Conservation (phyloP, 2,888 invertebrate genomes). For the Nomada ruficornis region DNA sequence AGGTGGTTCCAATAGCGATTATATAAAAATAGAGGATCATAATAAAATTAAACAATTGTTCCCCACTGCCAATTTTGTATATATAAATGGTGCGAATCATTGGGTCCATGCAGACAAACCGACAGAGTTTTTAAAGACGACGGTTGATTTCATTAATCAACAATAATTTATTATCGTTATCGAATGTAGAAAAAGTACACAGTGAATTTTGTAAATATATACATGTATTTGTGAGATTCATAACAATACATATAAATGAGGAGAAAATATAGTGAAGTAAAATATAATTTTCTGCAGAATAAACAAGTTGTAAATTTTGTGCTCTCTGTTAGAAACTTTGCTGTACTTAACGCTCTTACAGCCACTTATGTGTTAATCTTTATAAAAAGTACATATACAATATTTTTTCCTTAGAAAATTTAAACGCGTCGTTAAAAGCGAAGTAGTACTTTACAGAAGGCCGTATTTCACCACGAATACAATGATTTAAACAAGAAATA, state of each 20-base stretch:
- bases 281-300: constrained; percentile 48
- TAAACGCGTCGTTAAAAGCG: constrained; percentile 41
- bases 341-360: constrained; percentile 30
- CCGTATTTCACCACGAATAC: constrained; percentile 35
- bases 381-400: constrained; percentile 34
- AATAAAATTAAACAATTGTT: constrained; percentile 89
- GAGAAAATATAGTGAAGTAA: constrained; percentile 52
- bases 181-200: constrained; percentile 40
- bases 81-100: constrained; percentile 94
- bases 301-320: constrained; percentile 48
- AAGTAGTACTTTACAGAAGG: constrained; percentile 40
- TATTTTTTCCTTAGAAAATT: constrained; percentile 21
- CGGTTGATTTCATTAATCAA: constrained; percentile 87
- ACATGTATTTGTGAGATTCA: constrained; percentile 66
- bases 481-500: constrained; percentile 13
- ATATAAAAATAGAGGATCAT: constrained; percentile 88
- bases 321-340: constrained; percentile 37
- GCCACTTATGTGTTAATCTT: constrained; percentile 26
- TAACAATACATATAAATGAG: constrained; percentile 59
- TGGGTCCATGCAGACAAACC: constrained; percentile 98
- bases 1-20: constrained; percentile 93
- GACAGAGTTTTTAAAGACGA: constrained; percentile 88
- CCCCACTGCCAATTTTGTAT: constrained; percentile 89
- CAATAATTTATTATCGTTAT: constrained; percentile 29
- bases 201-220: constrained; percentile 66